Evolutionary conservation across 2,888 invertebrate genomes (phyloP), one percentile per base, ranked within the genome.

Genomic region (Seira musarum): DNA sequence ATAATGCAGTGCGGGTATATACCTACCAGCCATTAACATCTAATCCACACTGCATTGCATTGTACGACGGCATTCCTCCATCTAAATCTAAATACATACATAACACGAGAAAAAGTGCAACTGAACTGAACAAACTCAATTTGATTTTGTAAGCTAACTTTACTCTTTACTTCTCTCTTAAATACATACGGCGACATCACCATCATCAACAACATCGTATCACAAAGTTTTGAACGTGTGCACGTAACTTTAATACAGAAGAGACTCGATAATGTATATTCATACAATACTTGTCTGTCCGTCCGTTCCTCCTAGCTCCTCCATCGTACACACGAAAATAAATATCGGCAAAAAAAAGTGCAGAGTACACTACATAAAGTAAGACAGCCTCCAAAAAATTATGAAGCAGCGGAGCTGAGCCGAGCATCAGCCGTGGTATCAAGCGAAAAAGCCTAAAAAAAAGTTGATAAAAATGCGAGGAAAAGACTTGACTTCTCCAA

Each of bases 301-400:
- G 40, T 40, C n/a, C n/a, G n/a, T n/a, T 40, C n/a, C n/a, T n/a
- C n/a, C n/a, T n/a, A n/a, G n/a, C n/a, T n/a, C 40, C 13, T 40
- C 40, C 13, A 13, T 40, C 40, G 66, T 22, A 66, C 66, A 30
- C 13, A n/a, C 25, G n/a, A 13, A n/a, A n/a, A n/a, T n/a, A n/a
- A n/a, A 19, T 8, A 24, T 67, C 68, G 61, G 67, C 60, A 57
- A 60, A 49, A 75, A 68, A 69, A 57, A 70, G 53, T 68, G 64
- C 49, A 76, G 76, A 76, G 69, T 65, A 57, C 70, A 76, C n/a
- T n/a, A n/a, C n/a, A n/a, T n/a, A n/a, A n/a, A n/a, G n/a, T n/a
- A n/a, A n/a, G n/a, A n/a, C 76, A 76, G 69, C 76, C 76, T 76
- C 76, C 76, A 76, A 76, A 76, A 76, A 70, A 40, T 40, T 8